Percentiles rank a stretch among this genome's conserved stretches.
phyloP scores from a whole-genome alignment of 2,113 vertebrate genomes.

The Haliaeetus leucogaster region DNA sequence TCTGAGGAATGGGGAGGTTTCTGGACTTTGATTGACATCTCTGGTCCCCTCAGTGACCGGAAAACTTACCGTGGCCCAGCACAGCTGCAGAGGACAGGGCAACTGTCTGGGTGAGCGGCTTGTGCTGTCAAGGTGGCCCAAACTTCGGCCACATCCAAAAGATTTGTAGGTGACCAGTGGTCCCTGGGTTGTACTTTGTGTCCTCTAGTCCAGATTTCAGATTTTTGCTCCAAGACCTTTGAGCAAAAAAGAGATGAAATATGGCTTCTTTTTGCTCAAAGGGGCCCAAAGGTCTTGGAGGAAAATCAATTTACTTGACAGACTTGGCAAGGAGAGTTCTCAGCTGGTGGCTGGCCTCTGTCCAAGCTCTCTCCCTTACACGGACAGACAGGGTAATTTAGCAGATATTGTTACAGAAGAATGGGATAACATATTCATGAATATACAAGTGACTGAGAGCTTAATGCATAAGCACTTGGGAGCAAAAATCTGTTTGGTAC shows the following conservation, averaged over 20 bases:
- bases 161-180: neutral
- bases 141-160: neutral
- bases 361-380: neutral
- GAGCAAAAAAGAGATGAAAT: neutral
- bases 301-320: conserved; percentile 49
- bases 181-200: neutral
- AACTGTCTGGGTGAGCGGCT: neutral
- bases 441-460: neutral
- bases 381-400: conserved; percentile 17
- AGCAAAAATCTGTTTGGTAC: neutral
- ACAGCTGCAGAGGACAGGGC: neutral
- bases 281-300: neutral
- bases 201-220: neutral
- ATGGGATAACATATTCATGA: neutral
- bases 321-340: conserved; percentile 28
- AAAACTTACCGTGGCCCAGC: neutral
- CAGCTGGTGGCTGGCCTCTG: conserved; percentile 35
- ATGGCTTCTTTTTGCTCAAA: neutral
- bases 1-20: neutral
- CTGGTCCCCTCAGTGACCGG: neutral
- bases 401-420: neutral
- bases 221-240: neutral
- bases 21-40: neutral
- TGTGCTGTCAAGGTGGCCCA: neutral
- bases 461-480: neutral